Evolutionary conservation across 1,140 invertebrate species (phyloP), one percentile per base, ranked within the genome.

Genomic region (Trypoxylus dichotomus): DNA sequence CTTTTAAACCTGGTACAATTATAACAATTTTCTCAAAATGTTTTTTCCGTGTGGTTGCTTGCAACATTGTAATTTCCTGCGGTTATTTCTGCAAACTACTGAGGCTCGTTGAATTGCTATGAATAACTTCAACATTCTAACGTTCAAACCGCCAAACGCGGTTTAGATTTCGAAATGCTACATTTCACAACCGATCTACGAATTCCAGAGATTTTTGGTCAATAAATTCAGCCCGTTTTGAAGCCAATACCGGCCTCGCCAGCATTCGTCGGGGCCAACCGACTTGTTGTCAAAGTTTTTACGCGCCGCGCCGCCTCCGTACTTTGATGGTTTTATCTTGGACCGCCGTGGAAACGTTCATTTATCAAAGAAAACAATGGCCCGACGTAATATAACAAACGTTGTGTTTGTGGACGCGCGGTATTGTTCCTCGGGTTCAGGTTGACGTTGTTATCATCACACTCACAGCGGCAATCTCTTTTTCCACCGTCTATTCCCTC

Each of bases 291-390:
- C 43, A 47, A 47, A 47, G 43, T 47, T 47, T 47, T 47, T 47
- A 47, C 43, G 11, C 43, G 43, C 43, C 32, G 43, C 43, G 11
- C 60, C 47, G 60, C 21, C 25, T 27, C 60, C 21, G 7, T 27
- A 27, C 60, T 63, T 63, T 63, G 60, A 63, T 63, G 60, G 60
- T 63, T 63, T 63, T 63, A 63, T 63, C 60, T 63, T 27, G 60
- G 60, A 63, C 25, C 19, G 60, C 60, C 60, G 60, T 27, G 60
- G 60, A 63, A 63, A 63, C 60, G 60, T 63, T 63, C 60, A 63
- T 63, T 63, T 63, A 63, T 63, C 60, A 63, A 63, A 63, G 60
- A 63, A 63, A 63, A 63, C 60, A 63, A 63, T 63, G 60, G 13
- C 21, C 60, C 19, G 60, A 63, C 24, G 60, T 63, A 63, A 63